Evolutionary conservation across 2,797 vertebrate species (phyloP).

Genomic region (Leuciscus waleckii): DNA sequence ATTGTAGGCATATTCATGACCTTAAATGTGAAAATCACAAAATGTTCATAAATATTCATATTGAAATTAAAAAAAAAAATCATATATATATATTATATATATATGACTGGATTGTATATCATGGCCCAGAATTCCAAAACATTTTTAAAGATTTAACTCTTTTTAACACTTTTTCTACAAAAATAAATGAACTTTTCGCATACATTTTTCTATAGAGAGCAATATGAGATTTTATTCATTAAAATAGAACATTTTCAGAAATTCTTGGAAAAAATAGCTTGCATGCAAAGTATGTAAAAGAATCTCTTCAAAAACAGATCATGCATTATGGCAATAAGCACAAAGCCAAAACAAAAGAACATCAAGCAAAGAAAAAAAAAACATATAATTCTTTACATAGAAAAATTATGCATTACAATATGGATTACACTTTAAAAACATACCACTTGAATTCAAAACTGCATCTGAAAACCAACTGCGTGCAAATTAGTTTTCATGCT

Average conservation of each 20-base stretch:
- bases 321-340: background rate
- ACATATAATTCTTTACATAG: background rate
- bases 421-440: background rate
- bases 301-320: background rate
- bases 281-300: background rate
- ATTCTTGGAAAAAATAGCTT: background rate
- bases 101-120: background rate
- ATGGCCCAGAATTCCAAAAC: background rate
- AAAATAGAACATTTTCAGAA: background rate
- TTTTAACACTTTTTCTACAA: background rate
- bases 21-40: background rate
- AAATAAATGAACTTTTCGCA: background rate
- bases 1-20: background rate
- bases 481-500: background rate
- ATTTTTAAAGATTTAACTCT: background rate
- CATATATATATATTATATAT: too few relatives aligned
- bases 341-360: background rate
- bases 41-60: too few relatives aligned
- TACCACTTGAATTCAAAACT: background rate
- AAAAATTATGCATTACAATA: background rate
- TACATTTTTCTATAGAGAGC: background rate
- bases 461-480: background rate
- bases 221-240: conserved; percentile 3
- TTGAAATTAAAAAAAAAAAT: too few relatives aligned
- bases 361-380: background rate